Percentiles rank a stretch among this genome's conserved stretches.
Evolutionary conservation across 2,113 vertebrate species (phyloP).

Genomic region (Lamprotornis superbus): DNA sequence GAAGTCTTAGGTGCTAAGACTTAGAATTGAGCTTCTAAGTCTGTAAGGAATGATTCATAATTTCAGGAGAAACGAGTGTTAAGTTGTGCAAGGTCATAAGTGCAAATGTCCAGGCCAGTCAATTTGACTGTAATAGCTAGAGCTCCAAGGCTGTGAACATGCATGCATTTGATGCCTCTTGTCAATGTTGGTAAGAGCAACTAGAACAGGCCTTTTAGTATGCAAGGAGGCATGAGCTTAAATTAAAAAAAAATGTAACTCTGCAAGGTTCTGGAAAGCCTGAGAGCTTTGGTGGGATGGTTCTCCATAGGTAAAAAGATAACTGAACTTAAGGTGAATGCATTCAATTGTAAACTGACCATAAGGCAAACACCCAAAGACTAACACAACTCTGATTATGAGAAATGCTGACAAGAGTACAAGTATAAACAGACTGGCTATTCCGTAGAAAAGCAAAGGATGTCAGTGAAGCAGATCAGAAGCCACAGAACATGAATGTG

Average conservation of each 20-base stretch:
- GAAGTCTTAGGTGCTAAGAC: not conserved
- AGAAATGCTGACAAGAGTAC: not conserved
- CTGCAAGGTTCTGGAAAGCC: not conserved
- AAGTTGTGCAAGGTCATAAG: not conserved
- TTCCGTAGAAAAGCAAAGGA: not conserved
- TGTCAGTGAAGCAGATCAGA: accelerated
- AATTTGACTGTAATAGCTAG: not conserved
- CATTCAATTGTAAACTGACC: not conserved
- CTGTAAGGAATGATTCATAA: not conserved
- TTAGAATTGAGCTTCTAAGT: not conserved
- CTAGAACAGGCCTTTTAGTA: not conserved
- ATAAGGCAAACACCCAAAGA: not conserved
- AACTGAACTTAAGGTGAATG: not conserved
- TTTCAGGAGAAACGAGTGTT: not conserved
- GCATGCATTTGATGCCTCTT: not conserved
- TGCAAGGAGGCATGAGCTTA: not conserved
- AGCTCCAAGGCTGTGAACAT: not conserved
- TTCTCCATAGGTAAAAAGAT: not conserved
- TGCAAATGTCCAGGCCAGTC: not conserved
- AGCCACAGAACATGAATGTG: not conserved
- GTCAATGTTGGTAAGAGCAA: not conserved
- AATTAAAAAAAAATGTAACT: not conserved
- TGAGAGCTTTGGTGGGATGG: not conserved
- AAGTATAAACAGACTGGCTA: not conserved
- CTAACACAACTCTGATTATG: not conserved